Base-by-base conservation (phyloP, 2,113 vertebrate species). In the Sitta europaea region DNA sequence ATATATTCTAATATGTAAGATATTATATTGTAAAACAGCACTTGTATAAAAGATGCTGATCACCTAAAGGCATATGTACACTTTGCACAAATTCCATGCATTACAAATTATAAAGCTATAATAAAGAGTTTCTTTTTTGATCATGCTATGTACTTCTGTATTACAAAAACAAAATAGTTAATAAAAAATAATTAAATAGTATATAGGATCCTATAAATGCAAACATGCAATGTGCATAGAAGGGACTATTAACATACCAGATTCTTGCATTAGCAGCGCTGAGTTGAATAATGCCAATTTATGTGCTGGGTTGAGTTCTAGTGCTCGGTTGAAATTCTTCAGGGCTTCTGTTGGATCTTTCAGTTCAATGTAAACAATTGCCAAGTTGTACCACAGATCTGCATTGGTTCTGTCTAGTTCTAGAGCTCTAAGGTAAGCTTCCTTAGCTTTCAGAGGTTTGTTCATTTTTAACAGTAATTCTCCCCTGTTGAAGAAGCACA, bases 381-480 rank as follows among this genome's bases (percentile, higher is more conserved):
- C 99, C 96, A 99, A 96, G 96, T 99, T 99, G 98, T 99, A 99
- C 99, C 99, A 99, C 78, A 99, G 98, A 94, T 99, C 99, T 51
- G 99, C 99, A 71, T 99, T 99, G 92, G 96, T 98, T 92, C 97
- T 98, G 96, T 99, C 99, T 59, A 99, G 97, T 65, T 99, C 99
- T 57, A 99, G 63, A 23, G 99, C 99, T 87, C 98, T 97, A 47
- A 99, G 97, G 94, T 99, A 99, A 35, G 99, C 99, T 67, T 99
- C 99, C 48, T 99, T 99, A 27, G 99, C 99, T 97, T 99, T 99
- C 16, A 98, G 97, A 71, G 99, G 99, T 93, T 99, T 99, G 94
- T 99, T 99, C 99, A 99, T 99, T 98, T 99, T 99, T 91, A 99
- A 88, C 87, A 99, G 98, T 58, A 99, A 96, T 96, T 99, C 99